phyloP scores from a whole-genome alignment of 2,888 invertebrate species.

The Mythimna impura region DNA sequence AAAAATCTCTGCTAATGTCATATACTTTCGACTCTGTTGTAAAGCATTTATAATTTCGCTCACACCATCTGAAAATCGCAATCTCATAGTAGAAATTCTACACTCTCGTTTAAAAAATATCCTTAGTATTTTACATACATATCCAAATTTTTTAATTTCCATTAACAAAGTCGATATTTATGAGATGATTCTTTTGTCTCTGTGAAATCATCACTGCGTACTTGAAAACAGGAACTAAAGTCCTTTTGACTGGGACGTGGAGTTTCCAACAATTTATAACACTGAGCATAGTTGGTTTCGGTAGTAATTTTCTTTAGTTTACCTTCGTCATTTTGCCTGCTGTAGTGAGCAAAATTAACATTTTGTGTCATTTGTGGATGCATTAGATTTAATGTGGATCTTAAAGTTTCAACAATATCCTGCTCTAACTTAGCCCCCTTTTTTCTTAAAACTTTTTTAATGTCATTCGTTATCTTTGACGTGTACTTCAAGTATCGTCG shows the following conservation, averaged over 20 bases:
- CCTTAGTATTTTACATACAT: slow-evolving; percentile 60
- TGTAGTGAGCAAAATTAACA: slow-evolving; percentile 72
- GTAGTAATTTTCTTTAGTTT: slow-evolving; percentile 73
- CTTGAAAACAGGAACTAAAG: slow-evolving; percentile 24
- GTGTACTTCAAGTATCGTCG: slow-evolving; percentile 82
- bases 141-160: slow-evolving; percentile 50
- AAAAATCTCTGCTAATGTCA: slow-evolving; percentile 81
- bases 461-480: slow-evolving; percentile 81
- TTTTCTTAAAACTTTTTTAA: slow-evolving; percentile 80
- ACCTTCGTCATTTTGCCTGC: slow-evolving; percentile 78
- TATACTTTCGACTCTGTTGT: slow-evolving; percentile 74
- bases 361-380: slow-evolving; percentile 72
- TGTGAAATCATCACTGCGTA: slow-evolving; percentile 32
- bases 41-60: slow-evolving; percentile 75
- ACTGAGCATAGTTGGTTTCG: slow-evolving; percentile 56
- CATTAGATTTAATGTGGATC: slow-evolving; percentile 74
- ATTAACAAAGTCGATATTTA: slow-evolving; percentile 68
- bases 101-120: slow-evolving; percentile 21
- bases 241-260: slow-evolving; percentile 44
- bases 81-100: slow-evolving; percentile 50
- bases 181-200: slow-evolving; percentile 71
- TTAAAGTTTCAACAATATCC: slow-evolving; percentile 74
- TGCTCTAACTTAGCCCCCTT: slow-evolving; percentile 71
- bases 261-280: slow-evolving; percentile 53
- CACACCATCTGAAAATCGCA: slow-evolving; percentile 76